A percentile compares a stretch with the other conserved stretches of the same genome.
These are phyloP conservation scores for Montipora foliosa DNA, from an alignment of 64 coral and sea anemone genomes.

Conservation along the genomic window DNA sequence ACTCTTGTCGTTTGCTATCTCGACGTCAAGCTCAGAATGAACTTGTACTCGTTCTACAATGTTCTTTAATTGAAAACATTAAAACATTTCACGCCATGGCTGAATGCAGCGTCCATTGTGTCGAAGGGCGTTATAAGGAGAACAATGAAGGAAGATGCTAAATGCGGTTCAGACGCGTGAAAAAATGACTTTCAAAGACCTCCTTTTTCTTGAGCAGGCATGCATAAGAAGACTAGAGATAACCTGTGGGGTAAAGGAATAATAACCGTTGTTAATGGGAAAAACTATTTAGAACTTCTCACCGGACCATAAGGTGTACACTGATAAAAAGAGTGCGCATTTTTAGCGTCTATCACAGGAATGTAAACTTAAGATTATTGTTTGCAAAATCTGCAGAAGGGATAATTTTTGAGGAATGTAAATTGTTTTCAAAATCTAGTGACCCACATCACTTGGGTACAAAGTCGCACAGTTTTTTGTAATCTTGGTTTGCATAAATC, in stretches of 20 bases:
- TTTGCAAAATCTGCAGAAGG: background rate
- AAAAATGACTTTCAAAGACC: background rate
- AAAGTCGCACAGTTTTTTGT: background rate
- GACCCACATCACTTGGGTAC: background rate
- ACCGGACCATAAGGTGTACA: too few species aligned
- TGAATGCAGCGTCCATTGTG: slow-evolving; percentile 7
- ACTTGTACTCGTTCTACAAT: background rate
- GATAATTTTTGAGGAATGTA: background rate
- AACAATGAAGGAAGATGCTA: slow-evolving; percentile 30
- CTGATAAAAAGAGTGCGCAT: too few species aligned
- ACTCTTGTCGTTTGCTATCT: background rate
- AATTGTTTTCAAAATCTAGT: background rate
- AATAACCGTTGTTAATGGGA: background rate
- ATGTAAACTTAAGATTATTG: too few species aligned
- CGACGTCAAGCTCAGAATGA: background rate
- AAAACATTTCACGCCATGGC: background rate
- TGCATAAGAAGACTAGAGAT: slow-evolving; percentile 7
- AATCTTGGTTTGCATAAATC: background rate
- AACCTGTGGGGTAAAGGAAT: background rate
- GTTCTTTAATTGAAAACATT: slow-evolving; percentile 22
- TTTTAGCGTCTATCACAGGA: too few species aligned
- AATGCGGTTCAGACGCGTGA: background rate
- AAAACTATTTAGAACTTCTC: too few species aligned
- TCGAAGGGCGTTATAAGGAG: background rate
- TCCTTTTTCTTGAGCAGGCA: slow-evolving; percentile 14